Conservation (phyloP, 2,113 vertebrate species). For the Archocentrus centrarchus region DNA sequence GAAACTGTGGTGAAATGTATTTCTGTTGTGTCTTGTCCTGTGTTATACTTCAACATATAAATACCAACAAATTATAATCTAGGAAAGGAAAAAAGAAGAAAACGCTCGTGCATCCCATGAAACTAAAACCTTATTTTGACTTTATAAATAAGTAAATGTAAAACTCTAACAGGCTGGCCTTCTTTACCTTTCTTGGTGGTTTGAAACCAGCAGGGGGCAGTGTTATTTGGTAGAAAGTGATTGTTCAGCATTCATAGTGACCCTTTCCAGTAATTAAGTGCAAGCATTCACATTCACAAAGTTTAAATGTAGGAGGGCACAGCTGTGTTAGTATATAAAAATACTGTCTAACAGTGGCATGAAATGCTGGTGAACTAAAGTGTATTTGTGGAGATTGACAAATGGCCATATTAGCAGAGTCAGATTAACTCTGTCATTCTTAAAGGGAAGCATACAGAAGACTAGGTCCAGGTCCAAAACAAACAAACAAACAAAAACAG, state of each 20-base stretch:
- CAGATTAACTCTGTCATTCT: neutral
- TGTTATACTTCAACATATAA: neutral
- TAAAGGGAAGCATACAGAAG: neutral
- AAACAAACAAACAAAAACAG: neutral
- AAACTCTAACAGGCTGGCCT: neutral
- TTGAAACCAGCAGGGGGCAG: slow-evolving; percentile 73
- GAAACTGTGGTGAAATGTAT: neutral
- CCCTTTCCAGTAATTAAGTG: neutral
- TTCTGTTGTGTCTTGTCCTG: neutral
- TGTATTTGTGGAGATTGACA: slow-evolving; percentile 13
- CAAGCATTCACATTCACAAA: slow-evolving; percentile 22
- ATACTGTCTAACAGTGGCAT: neutral
- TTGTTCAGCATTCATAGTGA: slow-evolving; percentile 47
- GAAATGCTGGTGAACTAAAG: slow-evolving; percentile 43
- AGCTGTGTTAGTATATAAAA: neutral
- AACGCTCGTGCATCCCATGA: neutral
- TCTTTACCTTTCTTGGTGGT: neutral
- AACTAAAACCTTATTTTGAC: neutral
- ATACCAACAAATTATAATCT: neutral
- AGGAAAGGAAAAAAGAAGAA: neutral
- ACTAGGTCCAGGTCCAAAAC: neutral
- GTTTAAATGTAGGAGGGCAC: neutral
- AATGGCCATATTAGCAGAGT: neutral
- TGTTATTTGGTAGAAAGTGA: slow-evolving; percentile 55
- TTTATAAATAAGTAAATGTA: neutral